A percentile compares a stretch with the other conserved stretches of the same genome.
phyloP scores from a whole-genome alignment of 2,797 vertebrate genomes.

The Phrynocephalus forsythii region DNA sequence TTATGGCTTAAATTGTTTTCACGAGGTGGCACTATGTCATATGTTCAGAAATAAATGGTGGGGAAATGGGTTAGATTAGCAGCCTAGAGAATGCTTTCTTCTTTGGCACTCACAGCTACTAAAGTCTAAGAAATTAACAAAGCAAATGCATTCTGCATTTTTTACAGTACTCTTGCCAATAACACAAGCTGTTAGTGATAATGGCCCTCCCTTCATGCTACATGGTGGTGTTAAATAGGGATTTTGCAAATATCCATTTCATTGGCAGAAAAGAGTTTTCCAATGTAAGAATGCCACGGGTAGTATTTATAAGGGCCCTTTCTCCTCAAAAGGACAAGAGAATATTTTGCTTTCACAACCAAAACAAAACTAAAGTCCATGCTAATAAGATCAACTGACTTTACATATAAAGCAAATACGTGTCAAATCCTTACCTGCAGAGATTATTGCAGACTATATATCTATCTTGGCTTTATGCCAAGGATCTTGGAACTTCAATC shows the following conservation, averaged over 20 bases:
- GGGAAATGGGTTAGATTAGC: conserved; percentile 27
- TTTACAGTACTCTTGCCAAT: background rate
- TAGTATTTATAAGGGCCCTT: conserved; percentile 11
- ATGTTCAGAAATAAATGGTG: conserved; percentile 30
- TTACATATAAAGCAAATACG: conserved; percentile 2
- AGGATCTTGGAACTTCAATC: conserved; percentile 25
- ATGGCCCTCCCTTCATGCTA: conserved; percentile 22
- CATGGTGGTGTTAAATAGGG: conserved; percentile 32
- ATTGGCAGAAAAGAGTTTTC: conserved; percentile 38
- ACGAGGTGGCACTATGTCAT: conserved; percentile 10
- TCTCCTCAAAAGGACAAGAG: conserved; percentile 17
- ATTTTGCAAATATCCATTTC: conserved; percentile 40
- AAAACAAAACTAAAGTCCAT: background rate
- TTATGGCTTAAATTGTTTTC: conserved; percentile 23
- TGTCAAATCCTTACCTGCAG: background rate
- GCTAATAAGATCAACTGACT: conserved; percentile 1
- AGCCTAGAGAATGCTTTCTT: conserved; percentile 20
- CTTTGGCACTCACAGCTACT: conserved; percentile 25
- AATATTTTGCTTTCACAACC: conserved; percentile 14
- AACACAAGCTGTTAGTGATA: conserved; percentile 37
- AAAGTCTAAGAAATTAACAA: conserved; percentile 19
- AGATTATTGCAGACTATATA: conserved; percentile 12
- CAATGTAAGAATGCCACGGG: conserved; percentile 28
- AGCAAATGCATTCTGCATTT: conserved; percentile 36
- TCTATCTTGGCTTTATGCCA: background rate